Evolutionary conservation across 2,797 vertebrate species (phyloP).

Genomic region (Scomberomorus guttatus): DNA sequence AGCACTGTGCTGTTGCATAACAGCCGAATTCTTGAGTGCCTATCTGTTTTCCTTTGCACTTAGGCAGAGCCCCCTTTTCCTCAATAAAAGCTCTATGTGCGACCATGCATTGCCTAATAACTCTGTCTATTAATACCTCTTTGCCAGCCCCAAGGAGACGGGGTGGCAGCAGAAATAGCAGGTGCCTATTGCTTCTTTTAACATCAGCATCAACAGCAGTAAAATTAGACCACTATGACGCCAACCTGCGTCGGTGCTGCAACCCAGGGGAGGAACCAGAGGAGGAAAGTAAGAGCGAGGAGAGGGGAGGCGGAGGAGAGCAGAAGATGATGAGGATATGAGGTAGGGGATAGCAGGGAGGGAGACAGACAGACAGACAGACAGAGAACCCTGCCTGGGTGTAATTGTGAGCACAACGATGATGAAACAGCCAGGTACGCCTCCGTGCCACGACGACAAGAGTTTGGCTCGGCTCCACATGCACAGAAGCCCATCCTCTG

Average conservation of each 20-base stretch:
- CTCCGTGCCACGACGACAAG: slow-evolving; percentile 48
- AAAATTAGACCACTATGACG: slow-evolving; percentile 98
- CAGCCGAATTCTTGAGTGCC: slow-evolving; percentile 49
- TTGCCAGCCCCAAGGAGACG: slow-evolving; percentile 75
- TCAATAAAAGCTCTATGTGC: slow-evolving; percentile 63
- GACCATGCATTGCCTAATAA: slow-evolving; percentile 84
- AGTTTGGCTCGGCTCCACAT: slow-evolving; percentile 39
- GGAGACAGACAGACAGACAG: slow-evolving; percentile 65
- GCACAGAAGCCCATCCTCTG: slow-evolving; percentile 33
- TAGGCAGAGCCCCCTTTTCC: slow-evolving; percentile 39
- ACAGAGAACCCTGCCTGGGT: slow-evolving; percentile 68
- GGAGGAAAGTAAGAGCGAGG: slow-evolving; percentile 40
- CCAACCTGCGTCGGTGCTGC: slow-evolving; percentile 91
- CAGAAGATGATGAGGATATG: slow-evolving; percentile 54
- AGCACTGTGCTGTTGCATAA: slow-evolving; percentile 62
- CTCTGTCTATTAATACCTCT: slow-evolving; percentile 89
- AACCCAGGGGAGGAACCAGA: slow-evolving; percentile 91
- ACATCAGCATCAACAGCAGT: slow-evolving; percentile 94
- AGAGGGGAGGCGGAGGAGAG: slow-evolving; percentile 43
- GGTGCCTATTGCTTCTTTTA: slow-evolving; percentile 93
- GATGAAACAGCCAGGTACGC: slow-evolving; percentile 65
- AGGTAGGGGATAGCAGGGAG: slow-evolving; percentile 50
- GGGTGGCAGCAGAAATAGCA: slow-evolving; percentile 92
- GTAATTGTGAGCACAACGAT: slow-evolving; percentile 67
- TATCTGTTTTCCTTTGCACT: slow-evolving; percentile 59